Evolutionary conservation across 2,113 vertebrate species (phyloP).

Genomic region (Asarcornis scutulata): DNA sequence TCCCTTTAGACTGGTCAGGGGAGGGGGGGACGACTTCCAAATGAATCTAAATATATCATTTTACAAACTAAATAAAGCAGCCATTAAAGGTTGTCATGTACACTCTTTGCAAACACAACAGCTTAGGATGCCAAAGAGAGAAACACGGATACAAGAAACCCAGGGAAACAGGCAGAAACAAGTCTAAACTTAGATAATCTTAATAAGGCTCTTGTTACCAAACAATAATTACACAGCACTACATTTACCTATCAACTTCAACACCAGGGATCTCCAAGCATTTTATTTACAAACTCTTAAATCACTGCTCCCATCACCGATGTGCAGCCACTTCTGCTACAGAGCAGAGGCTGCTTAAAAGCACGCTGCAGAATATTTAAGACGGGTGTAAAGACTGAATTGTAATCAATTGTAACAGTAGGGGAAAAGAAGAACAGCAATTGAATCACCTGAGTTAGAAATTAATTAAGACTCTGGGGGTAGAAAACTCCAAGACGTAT

Average conservation of each 20-base stretch:
- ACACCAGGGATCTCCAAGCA: neutral
- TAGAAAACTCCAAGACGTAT: neutral
- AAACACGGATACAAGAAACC: neutral
- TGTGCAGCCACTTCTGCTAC: fast-evolving
- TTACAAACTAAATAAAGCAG: neutral
- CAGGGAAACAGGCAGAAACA: neutral
- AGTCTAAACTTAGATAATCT: neutral
- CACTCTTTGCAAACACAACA: neutral
- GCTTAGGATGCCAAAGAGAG: neutral
- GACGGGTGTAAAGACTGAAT: neutral
- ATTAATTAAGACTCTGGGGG: neutral
- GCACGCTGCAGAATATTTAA: neutral
- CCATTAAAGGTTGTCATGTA: neutral
- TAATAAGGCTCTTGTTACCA: neutral
- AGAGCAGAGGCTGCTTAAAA: neutral
- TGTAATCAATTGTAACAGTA: neutral
- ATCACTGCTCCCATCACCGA: neutral
- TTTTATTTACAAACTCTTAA: neutral
- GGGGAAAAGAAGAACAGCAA: neutral
- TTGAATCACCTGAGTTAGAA: neutral
- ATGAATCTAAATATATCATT: neutral
- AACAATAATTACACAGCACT: slow-evolving; percentile 4
- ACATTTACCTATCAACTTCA: neutral
- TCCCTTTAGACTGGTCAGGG: neutral
- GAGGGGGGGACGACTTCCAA: neutral